These are phyloP conservation scores for Hexactinellida sp. DNA, from an alignment of 37 sponge, comb jelly and placozoan species.

Conservation along the genomic window DNA sequence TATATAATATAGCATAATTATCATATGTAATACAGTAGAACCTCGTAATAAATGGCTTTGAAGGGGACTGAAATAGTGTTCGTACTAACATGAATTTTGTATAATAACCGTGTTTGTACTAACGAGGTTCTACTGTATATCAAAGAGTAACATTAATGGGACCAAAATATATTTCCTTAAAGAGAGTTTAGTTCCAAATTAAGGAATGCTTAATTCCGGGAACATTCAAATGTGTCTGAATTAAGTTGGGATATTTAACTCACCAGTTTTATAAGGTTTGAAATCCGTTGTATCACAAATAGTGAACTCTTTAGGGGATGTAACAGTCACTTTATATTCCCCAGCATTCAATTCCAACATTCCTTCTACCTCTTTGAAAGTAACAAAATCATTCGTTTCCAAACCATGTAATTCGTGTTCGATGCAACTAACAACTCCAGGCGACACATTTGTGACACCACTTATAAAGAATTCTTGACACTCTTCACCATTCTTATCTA, in stretches of 20 bases:
- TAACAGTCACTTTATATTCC: conserved; percentile 37
- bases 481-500: conserved; percentile 74
- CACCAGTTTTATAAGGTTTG: not conserved
- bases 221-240: not conserved
- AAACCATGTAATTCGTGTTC: conserved; percentile 62
- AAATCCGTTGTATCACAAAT: conserved; percentile 61
- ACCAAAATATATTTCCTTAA: too few relatives aligned
- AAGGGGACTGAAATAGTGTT: too few relatives aligned
- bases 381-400: conserved; percentile 57
- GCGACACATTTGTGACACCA: conserved; percentile 44
- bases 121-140: too few relatives aligned
- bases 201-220: too few relatives aligned
- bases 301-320: conserved; percentile 55
- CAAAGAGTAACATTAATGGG: too few relatives aligned
- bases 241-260: not conserved
- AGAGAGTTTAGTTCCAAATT: too few relatives aligned
- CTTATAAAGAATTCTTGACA: conserved; percentile 56
- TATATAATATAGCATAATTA: too few relatives aligned
- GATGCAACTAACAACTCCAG: conserved; percentile 32
- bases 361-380: conserved; percentile 74
- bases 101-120: too few relatives aligned
- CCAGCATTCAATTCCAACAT: conserved; percentile 74
- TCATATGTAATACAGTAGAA: too few relatives aligned
- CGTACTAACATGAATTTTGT: too few relatives aligned
- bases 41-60: too few relatives aligned